A percentile compares a stretch with the other conserved stretches of the same genome.
phyloP scores from a whole-genome alignment of 1,140 invertebrate species.

The Diuraphis noxia region DNA sequence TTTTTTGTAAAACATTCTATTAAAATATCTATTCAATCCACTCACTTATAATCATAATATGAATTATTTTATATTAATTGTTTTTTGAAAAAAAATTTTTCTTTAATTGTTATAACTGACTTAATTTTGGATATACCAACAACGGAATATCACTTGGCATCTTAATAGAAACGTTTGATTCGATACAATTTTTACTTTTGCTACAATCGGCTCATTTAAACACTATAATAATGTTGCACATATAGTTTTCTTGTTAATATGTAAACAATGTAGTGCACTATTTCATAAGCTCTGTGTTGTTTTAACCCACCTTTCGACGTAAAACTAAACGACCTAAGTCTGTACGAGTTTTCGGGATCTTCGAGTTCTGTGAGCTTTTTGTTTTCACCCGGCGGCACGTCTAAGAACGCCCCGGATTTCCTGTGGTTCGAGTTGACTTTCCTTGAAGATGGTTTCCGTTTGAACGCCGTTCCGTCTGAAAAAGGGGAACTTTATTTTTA shows the following conservation, averaged over 20 bases:
- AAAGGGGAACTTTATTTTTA: constrained; percentile 32
- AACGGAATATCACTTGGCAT: too few species aligned
- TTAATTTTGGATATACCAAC: neutral
- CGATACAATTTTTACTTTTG: neutral
- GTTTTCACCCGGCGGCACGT: constrained; percentile 66
- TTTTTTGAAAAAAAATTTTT: neutral
- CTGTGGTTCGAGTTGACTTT: constrained; percentile 58
- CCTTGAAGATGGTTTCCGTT: constrained; percentile 55
- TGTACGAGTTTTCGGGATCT: constrained; percentile 78
- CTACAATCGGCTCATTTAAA: neutral
- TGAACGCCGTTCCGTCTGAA: constrained; percentile 46
- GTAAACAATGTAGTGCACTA: too few species aligned
- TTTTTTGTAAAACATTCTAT: neutral
- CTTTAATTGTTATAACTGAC: neutral
- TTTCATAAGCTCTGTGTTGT: too few species aligned
- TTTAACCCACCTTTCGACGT: constrained; percentile 76
- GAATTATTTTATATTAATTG: neutral
- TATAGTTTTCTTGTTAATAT: too few species aligned
- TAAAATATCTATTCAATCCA: neutral
- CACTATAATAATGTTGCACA: neutral
- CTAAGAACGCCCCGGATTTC: constrained; percentile 77
- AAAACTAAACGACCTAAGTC: constrained; percentile 84
- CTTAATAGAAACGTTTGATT: too few species aligned
- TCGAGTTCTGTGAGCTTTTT: constrained; percentile 61
- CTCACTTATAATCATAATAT: neutral